Conservation (phyloP, 2,797 vertebrate genomes). For the Lacerta viridis region DNA sequence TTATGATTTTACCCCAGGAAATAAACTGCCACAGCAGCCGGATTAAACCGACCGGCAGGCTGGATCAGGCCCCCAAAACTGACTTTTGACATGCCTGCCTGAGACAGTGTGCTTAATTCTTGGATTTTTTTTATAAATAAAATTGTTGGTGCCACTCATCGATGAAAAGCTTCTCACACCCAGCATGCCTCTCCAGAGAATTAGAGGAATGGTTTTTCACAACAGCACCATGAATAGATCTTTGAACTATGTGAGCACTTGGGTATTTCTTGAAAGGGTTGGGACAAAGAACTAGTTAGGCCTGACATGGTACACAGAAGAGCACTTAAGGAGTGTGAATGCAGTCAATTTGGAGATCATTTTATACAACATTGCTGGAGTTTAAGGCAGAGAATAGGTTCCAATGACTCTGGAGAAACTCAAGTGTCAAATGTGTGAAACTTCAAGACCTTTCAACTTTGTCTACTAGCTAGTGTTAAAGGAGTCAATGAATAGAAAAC, state of each 20-base stretch:
- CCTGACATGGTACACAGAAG: constrained; percentile 1
- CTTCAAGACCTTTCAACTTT: background rate
- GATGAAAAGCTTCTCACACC: background rate
- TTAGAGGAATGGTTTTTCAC: background rate
- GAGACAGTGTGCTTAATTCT: background rate
- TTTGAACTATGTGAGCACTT: background rate
- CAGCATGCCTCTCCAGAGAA: background rate
- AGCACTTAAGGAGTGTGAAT: constrained; percentile 24
- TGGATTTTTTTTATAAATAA: background rate
- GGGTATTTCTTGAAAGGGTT: background rate
- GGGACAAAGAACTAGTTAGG: background rate
- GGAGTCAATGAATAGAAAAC: background rate
- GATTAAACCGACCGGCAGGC: too few species aligned
- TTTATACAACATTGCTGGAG: background rate
- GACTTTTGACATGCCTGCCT: too few species aligned
- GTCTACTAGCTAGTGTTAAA: background rate
- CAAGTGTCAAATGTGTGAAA: background rate
- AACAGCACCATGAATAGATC: background rate
- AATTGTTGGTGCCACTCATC: background rate
- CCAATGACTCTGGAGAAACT: background rate
- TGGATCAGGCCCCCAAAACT: too few species aligned
- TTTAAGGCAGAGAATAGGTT: background rate
- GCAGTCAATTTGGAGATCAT: constrained; percentile 15
- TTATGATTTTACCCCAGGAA: too few species aligned
- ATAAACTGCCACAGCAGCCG: too few species aligned